Percentiles rank a stretch among this genome's conserved stretches.
Evolutionary conservation across 2,113 vertebrate species (phyloP).

Genomic region (Elanoides forficatus): DNA sequence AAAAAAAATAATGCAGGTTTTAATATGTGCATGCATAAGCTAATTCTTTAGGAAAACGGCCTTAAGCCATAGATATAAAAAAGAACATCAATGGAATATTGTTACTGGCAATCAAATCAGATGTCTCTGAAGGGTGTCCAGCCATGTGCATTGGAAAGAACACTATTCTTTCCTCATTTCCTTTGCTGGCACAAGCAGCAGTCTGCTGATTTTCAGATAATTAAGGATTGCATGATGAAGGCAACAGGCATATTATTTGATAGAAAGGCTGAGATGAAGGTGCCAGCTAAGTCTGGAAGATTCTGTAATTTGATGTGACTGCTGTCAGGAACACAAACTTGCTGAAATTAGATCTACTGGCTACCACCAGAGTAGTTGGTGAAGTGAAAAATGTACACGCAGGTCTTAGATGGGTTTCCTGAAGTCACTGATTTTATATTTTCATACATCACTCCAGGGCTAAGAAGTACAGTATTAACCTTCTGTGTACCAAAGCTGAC

Average conservation of each 20-base stretch:
- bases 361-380: slow-evolving; percentile 11
- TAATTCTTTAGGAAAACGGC: slow-evolving; percentile 13
- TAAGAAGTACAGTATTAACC: slow-evolving; percentile 31
- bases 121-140: slow-evolving; percentile 51
- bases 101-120: slow-evolving; percentile 52
- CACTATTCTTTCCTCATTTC: slow-evolving; percentile 44
- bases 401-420: slow-evolving; percentile 53
- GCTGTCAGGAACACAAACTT: slow-evolving; percentile 51
- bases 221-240: slow-evolving; percentile 67
- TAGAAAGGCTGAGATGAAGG: slow-evolving; percentile 63
- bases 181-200: slow-evolving; percentile 48
- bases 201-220: slow-evolving; percentile 65
- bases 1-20: neutral
- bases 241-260: slow-evolving; percentile 64
- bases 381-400: slow-evolving; percentile 58
- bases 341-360: slow-evolving; percentile 55
- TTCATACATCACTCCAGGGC: neutral
- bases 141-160: slow-evolving; percentile 23
- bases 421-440: slow-evolving; percentile 34
- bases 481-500: slow-evolving; percentile 8
- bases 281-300: slow-evolving; percentile 60
- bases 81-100: slow-evolving; percentile 32
- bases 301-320: slow-evolving; percentile 66
- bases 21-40: neutral
- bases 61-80: slow-evolving; percentile 2